A percentile compares a stretch with the other conserved stretches of the same genome.
Conservation (phyloP, 2,797 vertebrate species). For the Limosa lapponica region DNA sequence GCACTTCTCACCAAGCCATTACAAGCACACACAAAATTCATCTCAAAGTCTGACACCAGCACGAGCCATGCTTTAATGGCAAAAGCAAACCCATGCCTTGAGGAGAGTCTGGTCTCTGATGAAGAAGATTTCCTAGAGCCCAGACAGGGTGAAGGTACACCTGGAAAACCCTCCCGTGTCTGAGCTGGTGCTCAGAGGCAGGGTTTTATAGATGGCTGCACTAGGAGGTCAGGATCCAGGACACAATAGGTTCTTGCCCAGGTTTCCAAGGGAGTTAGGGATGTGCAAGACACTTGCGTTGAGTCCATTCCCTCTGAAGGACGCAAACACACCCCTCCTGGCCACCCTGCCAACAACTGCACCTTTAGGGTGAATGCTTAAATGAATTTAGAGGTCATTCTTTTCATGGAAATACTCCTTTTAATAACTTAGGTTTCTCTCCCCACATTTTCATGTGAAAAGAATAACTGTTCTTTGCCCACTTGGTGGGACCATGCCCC, state of each 20-base stretch:
- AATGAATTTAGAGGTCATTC: background rate
- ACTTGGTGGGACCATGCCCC: background rate
- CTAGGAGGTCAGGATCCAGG: background rate
- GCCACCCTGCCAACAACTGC: background rate
- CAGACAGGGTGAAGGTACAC: background rate
- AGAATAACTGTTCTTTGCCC: background rate
- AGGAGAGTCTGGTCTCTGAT: background rate
- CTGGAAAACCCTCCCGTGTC: background rate
- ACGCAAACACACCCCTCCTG: background rate
- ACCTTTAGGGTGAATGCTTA: background rate
- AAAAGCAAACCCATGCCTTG: background rate
- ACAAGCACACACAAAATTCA: background rate
- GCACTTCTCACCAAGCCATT: background rate
- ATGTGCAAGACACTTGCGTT: rapidly evolving
- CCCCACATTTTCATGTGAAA: background rate
- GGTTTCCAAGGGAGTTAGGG: background rate
- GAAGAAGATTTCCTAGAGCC: background rate
- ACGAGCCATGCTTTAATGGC: background rate
- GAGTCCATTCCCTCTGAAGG: background rate
- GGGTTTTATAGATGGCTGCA: rapidly evolving
- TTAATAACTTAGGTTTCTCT: background rate
- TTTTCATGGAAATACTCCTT: background rate
- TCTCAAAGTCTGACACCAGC: background rate
- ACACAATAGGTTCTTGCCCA: background rate
- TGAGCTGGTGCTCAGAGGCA: background rate